Conservation (phyloP, 2,888 invertebrate genomes). For the Brachyopa scutellaris region DNA sequence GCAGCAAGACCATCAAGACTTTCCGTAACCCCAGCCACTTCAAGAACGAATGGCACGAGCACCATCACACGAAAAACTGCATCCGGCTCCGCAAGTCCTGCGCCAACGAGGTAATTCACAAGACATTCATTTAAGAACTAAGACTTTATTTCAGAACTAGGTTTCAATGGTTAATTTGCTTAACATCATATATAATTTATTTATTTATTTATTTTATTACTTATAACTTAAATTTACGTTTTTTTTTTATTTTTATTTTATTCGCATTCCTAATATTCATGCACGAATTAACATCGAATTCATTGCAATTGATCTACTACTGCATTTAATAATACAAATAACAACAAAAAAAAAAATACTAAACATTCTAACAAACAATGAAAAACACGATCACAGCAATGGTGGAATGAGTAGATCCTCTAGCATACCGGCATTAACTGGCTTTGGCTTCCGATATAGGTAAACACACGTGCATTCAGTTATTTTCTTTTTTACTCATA, state of each 20-base stretch:
- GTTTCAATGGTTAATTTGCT: no score
- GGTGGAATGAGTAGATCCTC: slow-evolving; percentile 94
- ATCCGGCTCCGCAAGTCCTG: slow-evolving; percentile 89
- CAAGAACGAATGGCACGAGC: slow-evolving; percentile 85
- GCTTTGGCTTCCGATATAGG: slow-evolving; percentile 81
- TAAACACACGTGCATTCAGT: slow-evolving; percentile 74
- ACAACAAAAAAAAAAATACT: slow-evolving; percentile 62
- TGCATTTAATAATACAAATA: slow-evolving; percentile 54
- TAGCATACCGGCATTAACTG: slow-evolving; percentile 91
- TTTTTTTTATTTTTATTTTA: slow-evolving; percentile 50
- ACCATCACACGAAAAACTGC: slow-evolving; percentile 87
- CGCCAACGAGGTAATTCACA: slow-evolving; percentile 87
- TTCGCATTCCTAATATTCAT: slow-evolving; percentile 55
- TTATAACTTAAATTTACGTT: slow-evolving; percentile 4
- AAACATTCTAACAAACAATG: slow-evolving; percentile 70
- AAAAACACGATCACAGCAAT: slow-evolving; percentile 81
- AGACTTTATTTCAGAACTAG: slow-evolving; percentile 7
- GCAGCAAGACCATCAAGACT: slow-evolving; percentile 83
- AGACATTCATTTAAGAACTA: background rate
- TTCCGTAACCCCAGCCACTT: slow-evolving; percentile 84
- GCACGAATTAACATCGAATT: slow-evolving; percentile 64
- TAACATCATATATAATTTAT: no score
- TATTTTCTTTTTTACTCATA: slow-evolving; percentile 29
- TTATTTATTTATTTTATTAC: slow-evolving; percentile 7
- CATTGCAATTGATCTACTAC: slow-evolving; percentile 64